phyloP scores from a whole-genome alignment of 1,140 invertebrate species.

The Drosophila triauraria region DNA sequence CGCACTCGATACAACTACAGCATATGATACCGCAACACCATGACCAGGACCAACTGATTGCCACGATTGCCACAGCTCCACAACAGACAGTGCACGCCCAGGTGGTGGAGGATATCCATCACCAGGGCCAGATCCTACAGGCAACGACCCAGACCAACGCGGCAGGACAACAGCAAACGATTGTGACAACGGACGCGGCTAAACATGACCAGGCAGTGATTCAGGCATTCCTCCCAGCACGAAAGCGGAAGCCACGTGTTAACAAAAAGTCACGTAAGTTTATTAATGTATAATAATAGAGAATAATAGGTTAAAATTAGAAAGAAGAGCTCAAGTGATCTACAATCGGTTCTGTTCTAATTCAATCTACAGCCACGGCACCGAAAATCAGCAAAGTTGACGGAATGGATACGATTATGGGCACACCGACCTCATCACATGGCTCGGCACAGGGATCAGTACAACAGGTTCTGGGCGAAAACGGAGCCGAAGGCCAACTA shows the following conservation, averaged over 20 bases:
- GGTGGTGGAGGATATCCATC: conserved; percentile 84
- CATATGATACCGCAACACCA: conserved; percentile 84
- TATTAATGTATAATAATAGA: background rate
- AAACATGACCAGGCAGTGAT: conserved; percentile 85
- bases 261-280: conserved; percentile 84
- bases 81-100: conserved; percentile 85
- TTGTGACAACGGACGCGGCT: conserved; percentile 78
- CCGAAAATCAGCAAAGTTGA: conserved; percentile 84
- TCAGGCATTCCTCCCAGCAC: conserved; percentile 85
- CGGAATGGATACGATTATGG: conserved; percentile 81
- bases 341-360: background rate
- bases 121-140: conserved; percentile 79
- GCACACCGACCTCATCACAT: conserved; percentile 75
- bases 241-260: conserved; percentile 84
- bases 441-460: conserved; percentile 49
- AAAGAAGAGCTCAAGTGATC: background rate
- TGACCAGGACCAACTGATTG: conserved; percentile 84
- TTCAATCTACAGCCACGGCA: conserved; percentile 60
- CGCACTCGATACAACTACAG: conserved; percentile 86
- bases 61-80: conserved; percentile 77
- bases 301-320: background rate
- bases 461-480: conserved; percentile 75
- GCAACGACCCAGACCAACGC: conserved; percentile 78
- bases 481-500: conserved; percentile 71
- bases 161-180: conserved; percentile 77